These are phyloP conservation scores for Podarcis siculus DNA, from an alignment of 2,797 vertebrate genomes.

Conservation along the genomic window DNA sequence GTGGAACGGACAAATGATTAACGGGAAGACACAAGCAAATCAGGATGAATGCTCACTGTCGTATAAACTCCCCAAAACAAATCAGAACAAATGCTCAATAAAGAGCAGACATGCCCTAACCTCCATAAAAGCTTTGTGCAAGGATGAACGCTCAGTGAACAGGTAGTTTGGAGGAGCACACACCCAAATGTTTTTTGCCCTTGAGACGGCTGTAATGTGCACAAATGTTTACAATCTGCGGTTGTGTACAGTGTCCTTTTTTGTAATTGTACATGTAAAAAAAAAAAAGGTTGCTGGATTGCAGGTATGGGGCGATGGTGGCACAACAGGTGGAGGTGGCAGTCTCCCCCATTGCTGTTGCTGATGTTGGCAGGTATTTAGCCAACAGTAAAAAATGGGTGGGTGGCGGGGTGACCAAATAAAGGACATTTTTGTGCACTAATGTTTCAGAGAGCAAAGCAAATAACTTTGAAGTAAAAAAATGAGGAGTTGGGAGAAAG, in stretches of 20 bases:
- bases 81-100: too few relatives aligned
- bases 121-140: too few relatives aligned
- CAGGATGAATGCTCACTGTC: too few relatives aligned
- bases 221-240: neutral
- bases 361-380: neutral
- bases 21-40: too few relatives aligned
- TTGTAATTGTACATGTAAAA: neutral
- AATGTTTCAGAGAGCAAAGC: conserved; percentile 5
- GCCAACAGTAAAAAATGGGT: neutral
- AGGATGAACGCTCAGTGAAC: too few relatives aligned
- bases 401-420: neutral
- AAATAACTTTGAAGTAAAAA: conserved; percentile 20
- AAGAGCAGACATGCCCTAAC: too few relatives aligned
- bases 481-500: neutral
- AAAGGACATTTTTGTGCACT: neutral
- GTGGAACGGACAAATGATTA: too few relatives aligned
- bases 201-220: neutral
- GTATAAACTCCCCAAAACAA: too few relatives aligned
- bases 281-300: neutral
- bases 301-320: neutral
- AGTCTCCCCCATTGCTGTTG: neutral
- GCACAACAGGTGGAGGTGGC: neutral
- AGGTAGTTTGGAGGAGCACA: too few relatives aligned
- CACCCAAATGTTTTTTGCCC: neutral
- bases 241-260: neutral